Evolutionary conservation across 2,797 vertebrate species (phyloP).

Genomic region (Mycteria americana): DNA sequence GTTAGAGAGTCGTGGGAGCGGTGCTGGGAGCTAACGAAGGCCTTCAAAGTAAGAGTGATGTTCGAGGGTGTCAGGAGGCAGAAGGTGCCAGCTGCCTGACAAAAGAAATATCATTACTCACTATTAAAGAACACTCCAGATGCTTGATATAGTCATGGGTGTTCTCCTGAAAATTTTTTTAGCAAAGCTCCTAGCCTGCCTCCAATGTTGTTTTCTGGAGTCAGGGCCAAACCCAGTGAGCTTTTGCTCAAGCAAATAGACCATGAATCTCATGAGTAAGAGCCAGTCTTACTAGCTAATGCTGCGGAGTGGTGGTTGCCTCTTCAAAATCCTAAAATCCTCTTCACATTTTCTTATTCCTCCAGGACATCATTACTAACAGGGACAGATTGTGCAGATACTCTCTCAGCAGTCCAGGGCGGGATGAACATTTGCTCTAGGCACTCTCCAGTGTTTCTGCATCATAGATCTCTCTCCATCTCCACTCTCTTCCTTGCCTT

Average conservation of each 20-base stretch:
- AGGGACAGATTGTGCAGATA: conserved; percentile 52
- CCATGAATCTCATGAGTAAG: conserved; percentile 22
- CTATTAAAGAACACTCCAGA: conserved; percentile 66
- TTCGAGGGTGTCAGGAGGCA: conserved; percentile 52
- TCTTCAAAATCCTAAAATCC: conserved; percentile 40
- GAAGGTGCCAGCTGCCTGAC: conserved; percentile 69
- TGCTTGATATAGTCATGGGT: conserved; percentile 60
- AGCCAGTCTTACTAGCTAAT: background rate
- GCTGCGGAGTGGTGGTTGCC: conserved; percentile 1
- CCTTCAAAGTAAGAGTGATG: conserved; percentile 65
- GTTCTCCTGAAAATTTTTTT: conserved; percentile 24
- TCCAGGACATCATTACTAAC: conserved; percentile 35
- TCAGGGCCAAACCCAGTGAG: background rate
- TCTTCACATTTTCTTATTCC: conserved; percentile 2
- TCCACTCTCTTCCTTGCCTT: conserved; percentile 12
- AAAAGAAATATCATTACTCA: conserved; percentile 69
- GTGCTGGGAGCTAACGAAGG: conserved; percentile 36
- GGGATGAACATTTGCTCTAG: conserved; percentile 47
- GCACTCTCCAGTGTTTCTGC: conserved; percentile 38
- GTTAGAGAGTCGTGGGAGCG: conserved; percentile 12
- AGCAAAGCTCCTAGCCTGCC: background rate
- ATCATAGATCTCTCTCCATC: conserved; percentile 49
- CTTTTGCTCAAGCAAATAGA: conserved; percentile 7
- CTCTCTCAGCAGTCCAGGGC: conserved; percentile 30
- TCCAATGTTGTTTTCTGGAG: background rate